Evolutionary conservation across 2,888 invertebrate species (phyloP), one percentile per base, ranked within the genome.

Genomic region (Agriopis aurantiaria): DNA sequence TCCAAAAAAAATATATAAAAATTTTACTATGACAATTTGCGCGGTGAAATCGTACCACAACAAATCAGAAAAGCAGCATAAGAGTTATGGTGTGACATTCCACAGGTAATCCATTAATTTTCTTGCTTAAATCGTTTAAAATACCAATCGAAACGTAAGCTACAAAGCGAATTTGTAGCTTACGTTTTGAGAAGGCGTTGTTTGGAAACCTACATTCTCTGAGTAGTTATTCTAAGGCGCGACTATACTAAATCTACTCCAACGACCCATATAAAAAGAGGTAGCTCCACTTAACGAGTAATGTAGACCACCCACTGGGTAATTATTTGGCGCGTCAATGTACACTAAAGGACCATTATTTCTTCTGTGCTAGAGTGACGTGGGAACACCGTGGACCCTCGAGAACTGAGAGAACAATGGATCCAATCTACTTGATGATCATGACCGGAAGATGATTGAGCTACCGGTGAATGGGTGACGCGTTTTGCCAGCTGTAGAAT

Each of bases 261-360:
- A 53, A 56, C 68, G 49, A 52, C 12, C 45, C 51, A 58, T 55
- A 41, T 65, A 65, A 70, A 72, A 69, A 66, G 61, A 64, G 61
- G 68, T 62, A 53, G 64, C 65, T 76, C 74, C 79, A 80, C 81
- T 80, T 73, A 70, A 69, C 55, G 59, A 65, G 57, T 69, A 65
- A 68, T 66, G 60, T 17, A 65, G 90, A 88, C 91, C 91, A 87
- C 91, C 91, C 89, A 88, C 79, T 68, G 91, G 68, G 85, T 80
- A 82, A 87, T 85, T 87, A 87, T 89, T 86, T 82, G 82, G 82
- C 81, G 79, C 85, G 82, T 87, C 85, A 84, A 78, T 59, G 69
- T 69, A 65, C 70, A 48, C 49, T 62, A 46, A 60, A 65, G 64
- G 55, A 48, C 56, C 59, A 59, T 70, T 70, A 70, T 66, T 66